Conservation (phyloP, 2,888 invertebrate genomes). For the Eristalinus aeneus region DNA sequence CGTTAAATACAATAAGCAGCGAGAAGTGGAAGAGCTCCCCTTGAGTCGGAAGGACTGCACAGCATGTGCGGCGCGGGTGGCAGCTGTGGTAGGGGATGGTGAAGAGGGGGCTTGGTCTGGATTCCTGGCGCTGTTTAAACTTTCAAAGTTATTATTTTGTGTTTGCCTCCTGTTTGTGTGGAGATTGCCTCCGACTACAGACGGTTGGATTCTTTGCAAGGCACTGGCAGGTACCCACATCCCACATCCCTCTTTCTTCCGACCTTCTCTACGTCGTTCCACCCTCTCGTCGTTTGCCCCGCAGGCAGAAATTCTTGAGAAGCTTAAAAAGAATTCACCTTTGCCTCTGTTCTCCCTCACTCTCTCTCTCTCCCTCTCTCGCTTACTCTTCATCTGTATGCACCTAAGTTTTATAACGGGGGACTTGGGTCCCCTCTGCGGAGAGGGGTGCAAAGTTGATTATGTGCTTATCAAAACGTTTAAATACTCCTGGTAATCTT, state of each 20-base stretch:
- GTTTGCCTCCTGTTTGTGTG: conserved; percentile 20
- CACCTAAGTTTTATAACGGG: background rate
- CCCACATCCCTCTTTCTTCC: background rate
- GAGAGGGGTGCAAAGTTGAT: conserved; percentile 53
- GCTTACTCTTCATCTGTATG: background rate
- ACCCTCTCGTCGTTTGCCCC: background rate
- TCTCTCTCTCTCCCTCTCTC: too few species aligned
- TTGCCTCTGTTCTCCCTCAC: background rate
- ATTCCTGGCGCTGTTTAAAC: conserved; percentile 43
- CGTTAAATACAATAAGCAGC: conserved; percentile 66
- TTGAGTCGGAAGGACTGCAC: background rate
- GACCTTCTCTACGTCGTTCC: background rate
- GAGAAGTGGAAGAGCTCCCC: conserved; percentile 6
- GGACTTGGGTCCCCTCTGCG: background rate
- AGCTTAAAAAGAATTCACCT: conserved; percentile 21
- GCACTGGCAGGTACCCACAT: background rate
- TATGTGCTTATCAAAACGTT: conserved; percentile 70
- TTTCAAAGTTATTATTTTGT: conserved; percentile 69
- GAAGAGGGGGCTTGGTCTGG: background rate
- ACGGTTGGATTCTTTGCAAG: conserved; percentile 2
- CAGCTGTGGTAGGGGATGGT: background rate
- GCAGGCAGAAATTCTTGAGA: conserved; percentile 23
- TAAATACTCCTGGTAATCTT: conserved; percentile 60
- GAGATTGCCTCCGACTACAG: conserved; percentile 42
- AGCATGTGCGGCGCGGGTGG: background rate